Percentiles rank a stretch among this genome's conserved stretches.
Conservation (phyloP, 2,888 invertebrate species). For the Cataglyphis rosenhaueri region DNA sequence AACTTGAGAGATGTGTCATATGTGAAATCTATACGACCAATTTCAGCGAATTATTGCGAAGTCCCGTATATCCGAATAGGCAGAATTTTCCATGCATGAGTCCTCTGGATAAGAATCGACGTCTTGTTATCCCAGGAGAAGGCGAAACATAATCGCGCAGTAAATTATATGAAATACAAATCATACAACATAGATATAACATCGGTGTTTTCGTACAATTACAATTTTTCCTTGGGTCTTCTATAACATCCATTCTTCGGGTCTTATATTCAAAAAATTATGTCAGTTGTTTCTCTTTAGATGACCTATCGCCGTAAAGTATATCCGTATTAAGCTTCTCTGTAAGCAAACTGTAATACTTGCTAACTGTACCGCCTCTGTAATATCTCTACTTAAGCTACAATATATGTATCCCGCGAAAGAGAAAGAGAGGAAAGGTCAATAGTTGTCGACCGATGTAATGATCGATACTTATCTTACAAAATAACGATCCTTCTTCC, state of each 20-base stretch:
- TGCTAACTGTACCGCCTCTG: not conserved
- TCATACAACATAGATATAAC: not conserved
- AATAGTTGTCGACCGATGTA: constrained; percentile 8
- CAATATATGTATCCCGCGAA: not conserved
- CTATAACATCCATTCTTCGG: not conserved
- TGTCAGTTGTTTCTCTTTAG: constrained; percentile 5
- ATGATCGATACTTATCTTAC: not conserved
- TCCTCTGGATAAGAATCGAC: constrained; percentile 9
- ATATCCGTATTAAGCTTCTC: not conserved
- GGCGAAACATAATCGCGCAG: constrained; percentile 2
- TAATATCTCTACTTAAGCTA: constrained; percentile 13
- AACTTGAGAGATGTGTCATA: not conserved
- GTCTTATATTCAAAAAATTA: not conserved
- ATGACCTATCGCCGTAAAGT: not conserved
- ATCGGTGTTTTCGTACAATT: constrained; percentile 1
- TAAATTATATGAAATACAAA: not conserved
- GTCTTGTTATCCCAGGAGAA: constrained; percentile 4
- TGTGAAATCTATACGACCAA: not conserved
- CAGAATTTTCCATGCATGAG: not conserved
- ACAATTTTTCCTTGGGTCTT: not conserved
- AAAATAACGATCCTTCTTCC: not conserved
- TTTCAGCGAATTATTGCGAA: constrained; percentile 11
- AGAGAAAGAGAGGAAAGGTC: constrained; percentile 4
- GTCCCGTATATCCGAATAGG: not conserved
- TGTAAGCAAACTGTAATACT: not conserved